Evolutionary conservation across 2,113 vertebrate genomes (phyloP), one percentile per base, ranked within the genome.

Genomic region (Dunckerocampus dactyliophorus): DNA sequence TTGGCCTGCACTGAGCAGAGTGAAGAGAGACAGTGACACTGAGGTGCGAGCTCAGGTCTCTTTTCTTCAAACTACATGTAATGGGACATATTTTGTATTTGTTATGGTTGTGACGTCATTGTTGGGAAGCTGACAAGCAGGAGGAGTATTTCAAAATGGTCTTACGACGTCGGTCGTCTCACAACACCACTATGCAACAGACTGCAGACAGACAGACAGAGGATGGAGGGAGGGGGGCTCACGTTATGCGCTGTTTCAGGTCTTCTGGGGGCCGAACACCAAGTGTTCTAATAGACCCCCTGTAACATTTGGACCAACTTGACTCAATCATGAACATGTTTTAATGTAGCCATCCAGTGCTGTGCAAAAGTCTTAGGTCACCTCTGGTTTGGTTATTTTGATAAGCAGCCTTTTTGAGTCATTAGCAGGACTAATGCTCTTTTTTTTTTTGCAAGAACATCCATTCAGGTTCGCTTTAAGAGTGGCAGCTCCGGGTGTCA

Each of bases 101-200:
- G 59, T 76, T 59, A 67, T 65, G 63, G 65, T 67, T 65, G 69
- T 83, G 72, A 64, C 6, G 14, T 39, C 68, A 49, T 57, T 69
- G 54, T 66, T 63, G 63, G 47, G 62, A 48, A 66, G 48, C 34
- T 17, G 54, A 63, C 59, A 50, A 22, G 6, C 8, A 8, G 17
- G 47, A 16, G 21, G 21, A 10, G 24, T n/a, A n/a, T 53, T 67
- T 53, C 17, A 37, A 31, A 39, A 62, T 48, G 57, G 17, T 22
- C 42, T 56, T 28, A 49, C 28, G 21, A 6, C 15, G 67, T 59
- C 31, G 58, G n/a, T 47, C 50, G 28, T 63, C 71, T 62, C 67
- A 67, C 63, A 3, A 67, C 54, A 68, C 71, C 61, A 65, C 67
- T 82, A 76, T 83, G 72, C 74, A 65, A 56, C 45, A 59, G 69